Conservation (phyloP, 1,140 invertebrate species). For the Lasioglossum baleicum region DNA sequence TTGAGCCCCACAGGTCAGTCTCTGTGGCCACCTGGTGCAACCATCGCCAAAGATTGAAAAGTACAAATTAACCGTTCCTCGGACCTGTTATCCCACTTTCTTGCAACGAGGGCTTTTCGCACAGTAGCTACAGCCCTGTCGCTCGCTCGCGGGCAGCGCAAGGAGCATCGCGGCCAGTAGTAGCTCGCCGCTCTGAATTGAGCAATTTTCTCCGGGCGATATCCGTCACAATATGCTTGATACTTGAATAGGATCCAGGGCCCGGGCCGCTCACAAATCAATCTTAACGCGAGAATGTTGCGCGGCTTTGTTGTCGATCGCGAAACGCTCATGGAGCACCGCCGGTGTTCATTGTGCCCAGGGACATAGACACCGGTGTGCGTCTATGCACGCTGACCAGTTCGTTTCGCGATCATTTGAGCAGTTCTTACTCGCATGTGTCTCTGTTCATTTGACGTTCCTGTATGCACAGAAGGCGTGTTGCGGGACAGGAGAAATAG, state of each 20-base stretch:
- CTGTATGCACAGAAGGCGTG: too few species aligned
- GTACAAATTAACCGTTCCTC: too few species aligned
- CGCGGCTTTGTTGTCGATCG: conserved; percentile 34
- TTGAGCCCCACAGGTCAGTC: too few species aligned
- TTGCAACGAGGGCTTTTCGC: not conserved
- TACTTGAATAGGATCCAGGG: conserved; percentile 53
- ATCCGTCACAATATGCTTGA: conserved; percentile 52
- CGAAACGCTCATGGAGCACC: conserved; percentile 30
- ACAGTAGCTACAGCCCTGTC: conserved; percentile 39
- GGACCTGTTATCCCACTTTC: not conserved
- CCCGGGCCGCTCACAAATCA: conserved; percentile 52
- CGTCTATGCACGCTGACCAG: conserved; percentile 5
- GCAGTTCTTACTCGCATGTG: too few species aligned
- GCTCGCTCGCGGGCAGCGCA: not conserved
- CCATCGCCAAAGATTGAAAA: too few species aligned
- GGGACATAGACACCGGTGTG: not conserved
- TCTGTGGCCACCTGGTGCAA: too few species aligned
- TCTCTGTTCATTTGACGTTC: too few species aligned
- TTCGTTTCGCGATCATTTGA: conserved; percentile 12
- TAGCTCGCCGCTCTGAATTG: conserved; percentile 51
- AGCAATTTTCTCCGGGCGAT: conserved; percentile 58
- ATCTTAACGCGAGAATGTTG: conserved; percentile 40
- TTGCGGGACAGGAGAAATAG: too few species aligned
- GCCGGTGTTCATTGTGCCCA: conserved; percentile 22
- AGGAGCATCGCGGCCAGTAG: conserved; percentile 35